Evolutionary conservation across 2,113 vertebrate species (phyloP).

Genomic region (Himantopus leucocephalus): DNA sequence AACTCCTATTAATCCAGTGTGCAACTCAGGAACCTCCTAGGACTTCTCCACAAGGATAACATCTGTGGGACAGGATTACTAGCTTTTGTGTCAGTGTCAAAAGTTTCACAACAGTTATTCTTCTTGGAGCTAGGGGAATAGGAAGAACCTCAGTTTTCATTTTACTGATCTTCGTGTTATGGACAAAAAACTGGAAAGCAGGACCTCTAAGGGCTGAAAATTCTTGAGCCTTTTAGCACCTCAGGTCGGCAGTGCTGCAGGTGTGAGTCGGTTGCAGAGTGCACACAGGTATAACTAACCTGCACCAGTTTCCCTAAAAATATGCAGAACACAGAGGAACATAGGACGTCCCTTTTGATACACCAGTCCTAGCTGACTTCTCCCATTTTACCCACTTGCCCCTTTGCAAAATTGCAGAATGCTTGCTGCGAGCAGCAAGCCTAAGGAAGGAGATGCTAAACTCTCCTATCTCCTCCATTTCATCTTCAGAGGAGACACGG

Average conservation of each 20-base stretch:
- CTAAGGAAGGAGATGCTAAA: neutral
- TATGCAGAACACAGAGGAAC: neutral
- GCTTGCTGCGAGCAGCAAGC: neutral
- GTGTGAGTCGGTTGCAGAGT: neutral
- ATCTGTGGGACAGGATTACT: slow-evolving; percentile 9
- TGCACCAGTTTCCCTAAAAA: neutral
- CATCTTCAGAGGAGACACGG: neutral
- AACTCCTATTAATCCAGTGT: neutral
- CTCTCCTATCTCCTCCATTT: neutral
- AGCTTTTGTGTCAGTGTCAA: neutral
- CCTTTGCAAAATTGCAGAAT: neutral
- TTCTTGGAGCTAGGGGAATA: neutral
- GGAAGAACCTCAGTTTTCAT: neutral
- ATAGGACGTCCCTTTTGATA: neutral
- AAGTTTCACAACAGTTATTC: neutral
- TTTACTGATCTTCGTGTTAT: neutral
- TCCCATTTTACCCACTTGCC: neutral
- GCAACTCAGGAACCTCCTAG: slow-evolving; percentile 2
- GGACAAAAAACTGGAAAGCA: neutral
- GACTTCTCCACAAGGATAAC: slow-evolving; percentile 14
- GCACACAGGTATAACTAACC: neutral
- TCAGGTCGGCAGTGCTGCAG: neutral
- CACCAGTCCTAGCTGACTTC: neutral
- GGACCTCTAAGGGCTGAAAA: neutral
- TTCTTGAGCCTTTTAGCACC: neutral